Base-by-base conservation (phyloP, 1,140 invertebrate species). In the Aphis gossypii region DNA sequence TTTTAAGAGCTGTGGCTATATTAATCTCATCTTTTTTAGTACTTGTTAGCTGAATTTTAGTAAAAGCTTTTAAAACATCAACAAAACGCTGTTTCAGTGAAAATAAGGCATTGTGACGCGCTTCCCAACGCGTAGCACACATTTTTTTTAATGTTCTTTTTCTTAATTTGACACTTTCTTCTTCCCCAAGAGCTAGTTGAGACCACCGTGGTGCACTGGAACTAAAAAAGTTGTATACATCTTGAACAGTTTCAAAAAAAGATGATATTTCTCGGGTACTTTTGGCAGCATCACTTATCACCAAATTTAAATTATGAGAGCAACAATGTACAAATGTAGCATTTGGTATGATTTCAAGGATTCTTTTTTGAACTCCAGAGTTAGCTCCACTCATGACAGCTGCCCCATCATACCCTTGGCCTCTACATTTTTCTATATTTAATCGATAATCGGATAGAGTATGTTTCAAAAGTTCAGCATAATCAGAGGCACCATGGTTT, bases 191-290 rank as follows among this genome's bases (percentile, higher is more conserved):
- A 51, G 86, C 86, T 88, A 88, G 46, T 88, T 35, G 20, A 51
- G 46, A n/a, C 86, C 86, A 51, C 18, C 46, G 48, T 20, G 86
- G 46, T 51, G 46, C 86, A 88, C 86, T 88, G 25, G 35, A n/a
- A 51, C 86, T 88, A 88, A 88, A 88, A 88, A 88, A 48, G 5
- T 88, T 88, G 86, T 88, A 51, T 51, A 48, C 30, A 88, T 88
- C 86, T 88, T 88, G 86, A 88, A 88, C 86, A 35, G 35, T 88
- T n/a, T 88, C 35, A n/a, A 87, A 87, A 87, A 87, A 87, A 1
- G 41, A n/a, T 35, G 21, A 21, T n/a, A 87, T 35, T 23, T 87
- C 21, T 44, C 84, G 25, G 7, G 84, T n/a, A 35, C 41, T 87
- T 87, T 87, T 87, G 8, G 84, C 41, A 30, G 44, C 38, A 44